A percentile compares a stretch with the other conserved stretches of the same genome.
Evolutionary conservation across 2,797 vertebrate genomes (phyloP).

Genomic region (Lycodopsis pacificus): DNA sequence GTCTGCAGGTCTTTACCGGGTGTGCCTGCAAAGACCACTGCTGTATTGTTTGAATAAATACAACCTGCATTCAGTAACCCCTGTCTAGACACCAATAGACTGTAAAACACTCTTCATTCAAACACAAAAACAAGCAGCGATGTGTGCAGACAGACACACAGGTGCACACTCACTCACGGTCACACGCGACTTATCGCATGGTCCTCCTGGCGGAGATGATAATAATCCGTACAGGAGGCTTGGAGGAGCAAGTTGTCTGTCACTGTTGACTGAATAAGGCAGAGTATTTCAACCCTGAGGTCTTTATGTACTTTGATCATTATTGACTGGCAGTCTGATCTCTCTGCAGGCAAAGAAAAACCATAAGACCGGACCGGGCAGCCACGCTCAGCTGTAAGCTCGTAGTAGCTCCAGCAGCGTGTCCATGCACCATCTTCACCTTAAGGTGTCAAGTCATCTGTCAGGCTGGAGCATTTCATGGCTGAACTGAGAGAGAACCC

Average conservation of each 20-base stretch:
- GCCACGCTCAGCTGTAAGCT: conserved; percentile 11
- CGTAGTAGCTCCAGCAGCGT: conserved; percentile 1
- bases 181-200: not conserved
- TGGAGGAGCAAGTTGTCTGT: not conserved
- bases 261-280: not conserved
- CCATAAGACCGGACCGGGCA: conserved; percentile 20
- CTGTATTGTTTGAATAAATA: not conserved
- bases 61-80: not conserved
- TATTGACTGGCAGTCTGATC: not conserved
- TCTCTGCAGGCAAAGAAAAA: conserved; percentile 27
- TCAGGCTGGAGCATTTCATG: conserved; percentile 38
- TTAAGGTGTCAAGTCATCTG: conserved; percentile 47
- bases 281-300: not conserved
- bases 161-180: not conserved
- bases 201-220: not conserved
- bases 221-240: not conserved
- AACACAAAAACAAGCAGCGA: not conserved
- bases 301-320: conserved; percentile 3
- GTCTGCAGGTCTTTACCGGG: not conserved
- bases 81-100: too few species aligned
- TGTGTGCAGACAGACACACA: not conserved
- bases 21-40: not conserved
- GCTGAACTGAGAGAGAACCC: conserved; percentile 53
- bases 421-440: conserved; percentile 47
- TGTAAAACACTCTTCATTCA: not conserved